Base-by-base conservation (phyloP, 1,140 invertebrate species). In the Lamellibrachia luymesi region DNA sequence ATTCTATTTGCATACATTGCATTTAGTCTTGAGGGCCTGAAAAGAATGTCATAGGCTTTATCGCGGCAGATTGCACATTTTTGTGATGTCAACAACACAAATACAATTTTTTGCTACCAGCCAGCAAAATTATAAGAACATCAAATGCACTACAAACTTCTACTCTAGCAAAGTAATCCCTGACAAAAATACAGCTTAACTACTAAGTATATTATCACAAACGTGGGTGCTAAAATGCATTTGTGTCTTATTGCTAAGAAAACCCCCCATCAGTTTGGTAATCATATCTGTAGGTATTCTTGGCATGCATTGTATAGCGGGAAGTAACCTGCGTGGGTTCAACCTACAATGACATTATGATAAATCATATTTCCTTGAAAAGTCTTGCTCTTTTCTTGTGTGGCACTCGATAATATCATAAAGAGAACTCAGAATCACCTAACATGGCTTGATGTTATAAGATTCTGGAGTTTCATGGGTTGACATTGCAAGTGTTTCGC, bases 351-450 rank as follows among this genome's bases (percentile, higher is more conserved):
- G 64, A 80, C 64, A 80, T 80, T 80, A 80, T 80, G 64, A 80
- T 80, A 80, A 80, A 80, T 80, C 64, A 80, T 80, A 80, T 80
- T 80, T 80, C 64, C 64, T 80, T 80, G 64, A 80, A 80, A 80
- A 22, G 13, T 80, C 5, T 2, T 80, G 64, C 64, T 80, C 13
- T 80, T 80, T 80, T 80, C 64, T 22, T 4, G 25, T 80, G 13
- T 80, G 64, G 64, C 64, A 80, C 64, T 4, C 64, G 25, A 80
- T 80, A 80, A 80, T 80, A 80, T 80, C 64, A 80, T 1, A 80
- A 2, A 80, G 25, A 80, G 64, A 80, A 4, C 64, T 80, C 64
- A 22, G 64, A 22, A 80, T 6, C 64, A 80, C 64, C 13, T 2
- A 80, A 22, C 13, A 80, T 8, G 64, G 64, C 64, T 8, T 80